Base-by-base conservation (phyloP, 2,113 vertebrate genomes). In the Athene noctua region DNA sequence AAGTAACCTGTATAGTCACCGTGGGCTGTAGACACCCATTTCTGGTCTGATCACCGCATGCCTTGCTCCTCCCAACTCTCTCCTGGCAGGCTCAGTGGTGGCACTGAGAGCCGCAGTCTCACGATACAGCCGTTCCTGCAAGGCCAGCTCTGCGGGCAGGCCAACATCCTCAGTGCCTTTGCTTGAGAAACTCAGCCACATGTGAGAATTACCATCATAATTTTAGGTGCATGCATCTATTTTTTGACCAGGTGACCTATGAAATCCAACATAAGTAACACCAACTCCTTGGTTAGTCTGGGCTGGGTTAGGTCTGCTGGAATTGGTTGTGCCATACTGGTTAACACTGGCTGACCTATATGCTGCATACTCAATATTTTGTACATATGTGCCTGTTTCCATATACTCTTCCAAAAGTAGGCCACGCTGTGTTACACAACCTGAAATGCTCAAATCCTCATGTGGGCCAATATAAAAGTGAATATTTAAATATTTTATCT, bases 401-500 rank as follows among this genome's bases (percentile, higher is more conserved):
- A 3, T 32, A n/a, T 40, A 9, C 77, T 34, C 86, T 40, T 65
- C 86, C 73, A 80, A 63, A 96, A 96, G 83, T 92, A 96, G 96
- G 96, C 90, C 95, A 67, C 8, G 87, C 82, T 7, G 58, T 1
- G 6, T 97, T 97, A 96, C 61, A 63, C 95, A 97, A 97, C 86
- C 88, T 29, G 46, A 78, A 89, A 66, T 19, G 71, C 94, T 92
- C 90, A 62, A 80, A 92, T 21, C 90, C 95, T 82, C 92, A 9
- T 11, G 78, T 70, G 93, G 90, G 66, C 88, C 40, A 49, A 95
- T 94, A 95, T 87, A 73, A 95, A 96, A 97, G 94, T 80, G 95
- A 97, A 97, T 95, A 97, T 89, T 96, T 97, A 93, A 97, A 93
- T 94, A 80, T 94, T 96, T 97, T 57, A 91, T 96, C 91, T 92